phyloP scores from a whole-genome alignment of 2,888 invertebrate genomes.

The Thereva unica region DNA sequence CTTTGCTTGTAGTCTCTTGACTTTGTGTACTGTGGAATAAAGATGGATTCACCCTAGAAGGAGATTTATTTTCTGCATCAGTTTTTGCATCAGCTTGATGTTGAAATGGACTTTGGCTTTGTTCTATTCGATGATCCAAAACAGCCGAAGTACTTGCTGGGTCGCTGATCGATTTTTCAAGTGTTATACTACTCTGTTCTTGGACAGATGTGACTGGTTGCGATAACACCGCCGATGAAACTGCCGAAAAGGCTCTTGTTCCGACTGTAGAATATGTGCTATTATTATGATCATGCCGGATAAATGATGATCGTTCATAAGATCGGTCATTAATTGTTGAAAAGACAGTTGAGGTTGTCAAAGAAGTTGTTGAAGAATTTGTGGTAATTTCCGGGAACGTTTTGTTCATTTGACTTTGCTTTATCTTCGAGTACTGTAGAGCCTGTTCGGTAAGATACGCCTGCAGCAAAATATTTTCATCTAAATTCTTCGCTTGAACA shows the following conservation, averaged over 20 bases:
- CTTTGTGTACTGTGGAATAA: not conserved
- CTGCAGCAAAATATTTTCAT: conserved; percentile 70
- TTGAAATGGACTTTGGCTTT: conserved; percentile 11
- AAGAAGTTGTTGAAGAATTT: not conserved
- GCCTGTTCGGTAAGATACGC: conserved; percentile 75
- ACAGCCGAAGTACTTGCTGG: conserved; percentile 8
- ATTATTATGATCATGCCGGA: too few species aligned
- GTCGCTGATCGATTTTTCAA: not conserved
- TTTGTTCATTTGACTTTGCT: conserved; percentile 64
- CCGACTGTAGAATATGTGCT: too few species aligned
- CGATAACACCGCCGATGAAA: too few species aligned
- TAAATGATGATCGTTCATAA: not conserved
- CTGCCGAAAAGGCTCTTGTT: too few species aligned
- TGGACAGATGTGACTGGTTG: too few species aligned
- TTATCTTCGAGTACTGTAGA: conserved; percentile 70
- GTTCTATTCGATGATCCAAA: conserved; percentile 6
- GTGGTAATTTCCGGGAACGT: conserved; percentile 18
- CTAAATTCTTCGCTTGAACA: conserved; percentile 49
- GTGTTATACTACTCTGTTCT: not conserved
- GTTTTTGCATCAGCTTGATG: conserved; percentile 11
- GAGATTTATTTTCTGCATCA: conserved; percentile 20
- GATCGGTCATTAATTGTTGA: conserved; percentile 30
- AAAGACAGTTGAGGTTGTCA: conserved; percentile 18
- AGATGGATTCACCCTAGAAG: not conserved
- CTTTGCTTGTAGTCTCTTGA: conserved; percentile 15